A percentile compares a stretch with the other conserved stretches of the same genome.
These are phyloP conservation scores for Microchrysa polita DNA, from an alignment of 2,888 invertebrate species.

Conservation along the genomic window DNA sequence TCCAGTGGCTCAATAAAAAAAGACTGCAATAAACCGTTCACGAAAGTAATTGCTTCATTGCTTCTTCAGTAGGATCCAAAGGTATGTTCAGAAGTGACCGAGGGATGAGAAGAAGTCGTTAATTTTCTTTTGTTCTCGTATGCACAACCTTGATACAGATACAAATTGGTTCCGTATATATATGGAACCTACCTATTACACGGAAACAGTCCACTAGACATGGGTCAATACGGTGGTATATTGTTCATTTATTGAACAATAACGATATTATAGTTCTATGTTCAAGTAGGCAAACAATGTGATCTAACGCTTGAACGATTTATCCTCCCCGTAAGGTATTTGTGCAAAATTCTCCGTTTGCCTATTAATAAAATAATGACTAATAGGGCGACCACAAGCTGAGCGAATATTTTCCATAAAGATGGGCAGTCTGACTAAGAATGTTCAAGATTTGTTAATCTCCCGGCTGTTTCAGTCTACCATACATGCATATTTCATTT, in stretches of 20 bases:
- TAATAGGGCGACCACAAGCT: constrained; percentile 14
- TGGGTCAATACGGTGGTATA: constrained; percentile 36
- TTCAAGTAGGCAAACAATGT: not conserved
- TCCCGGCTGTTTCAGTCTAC: not conserved
- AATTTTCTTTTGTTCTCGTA: constrained; percentile 41
- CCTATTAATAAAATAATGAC: constrained; percentile 33
- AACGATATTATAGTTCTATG: constrained; percentile 35
- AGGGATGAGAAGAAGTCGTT: constrained; percentile 15
- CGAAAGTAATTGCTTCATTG: constrained; percentile 43
- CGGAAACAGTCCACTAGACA: not conserved
- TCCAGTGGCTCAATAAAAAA: constrained; percentile 32
- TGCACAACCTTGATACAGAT: not conserved
- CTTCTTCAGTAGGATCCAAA: constrained; percentile 25
- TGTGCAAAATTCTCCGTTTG: constrained; percentile 1
- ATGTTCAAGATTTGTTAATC: not conserved
- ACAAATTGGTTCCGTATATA: not conserved
- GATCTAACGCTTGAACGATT: constrained; percentile 21
- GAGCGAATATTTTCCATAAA: constrained; percentile 13
- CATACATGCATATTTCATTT: not conserved
- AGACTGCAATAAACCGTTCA: constrained; percentile 2
- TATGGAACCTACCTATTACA: not conserved
- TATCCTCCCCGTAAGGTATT: not conserved
- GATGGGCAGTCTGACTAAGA: constrained; percentile 2
- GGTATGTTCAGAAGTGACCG: not conserved
- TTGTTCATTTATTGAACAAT: constrained; percentile 32